phyloP scores from a whole-genome alignment of 2,797 vertebrate species.

The Hyperoplus lanceolatus region DNA sequence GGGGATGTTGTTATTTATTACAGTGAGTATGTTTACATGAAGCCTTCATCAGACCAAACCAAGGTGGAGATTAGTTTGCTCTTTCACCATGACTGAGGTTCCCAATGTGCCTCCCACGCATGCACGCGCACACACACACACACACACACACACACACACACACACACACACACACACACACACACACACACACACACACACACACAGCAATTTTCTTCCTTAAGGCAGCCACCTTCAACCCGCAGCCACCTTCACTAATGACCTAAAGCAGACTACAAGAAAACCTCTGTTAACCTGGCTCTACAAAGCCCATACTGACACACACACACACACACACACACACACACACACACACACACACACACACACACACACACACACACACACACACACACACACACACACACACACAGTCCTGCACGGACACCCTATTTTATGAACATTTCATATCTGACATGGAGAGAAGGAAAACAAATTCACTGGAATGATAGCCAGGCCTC shows the following conservation, averaged over 20 bases:
- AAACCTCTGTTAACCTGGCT: conserved; percentile 43
- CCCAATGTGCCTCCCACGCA: conserved; percentile 30
- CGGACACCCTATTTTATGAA: conserved; percentile 26
- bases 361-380: conserved; percentile 4
- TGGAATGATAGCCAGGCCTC: conserved; percentile 36
- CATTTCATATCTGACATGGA: conserved; percentile 19
- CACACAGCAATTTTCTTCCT: conserved; percentile 21
- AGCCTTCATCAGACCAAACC: conserved; percentile 57
- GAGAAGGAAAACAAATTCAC: conserved; percentile 36
- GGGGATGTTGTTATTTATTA: conserved; percentile 69
- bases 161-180: conserved; percentile 14
- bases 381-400: conserved; percentile 12
- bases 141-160: conserved; percentile 16
- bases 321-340: conserved; percentile 6
- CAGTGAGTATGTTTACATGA: conserved; percentile 62
- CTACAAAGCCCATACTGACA: conserved; percentile 2
- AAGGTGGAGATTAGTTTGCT: conserved; percentile 61
- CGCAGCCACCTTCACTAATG: conserved; percentile 50
- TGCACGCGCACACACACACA: conserved; percentile 4
- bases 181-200: conserved; percentile 6
- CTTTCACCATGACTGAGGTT: conserved; percentile 62
- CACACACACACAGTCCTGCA: conserved; percentile 2
- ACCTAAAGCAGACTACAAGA: conserved; percentile 56
- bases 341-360: conserved; percentile 12
- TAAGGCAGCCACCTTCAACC: conserved; percentile 32